Evolutionary conservation across 1,140 invertebrate genomes (phyloP), one percentile per base, ranked within the genome.

Genomic region (Pentalonia nigronervosa): DNA sequence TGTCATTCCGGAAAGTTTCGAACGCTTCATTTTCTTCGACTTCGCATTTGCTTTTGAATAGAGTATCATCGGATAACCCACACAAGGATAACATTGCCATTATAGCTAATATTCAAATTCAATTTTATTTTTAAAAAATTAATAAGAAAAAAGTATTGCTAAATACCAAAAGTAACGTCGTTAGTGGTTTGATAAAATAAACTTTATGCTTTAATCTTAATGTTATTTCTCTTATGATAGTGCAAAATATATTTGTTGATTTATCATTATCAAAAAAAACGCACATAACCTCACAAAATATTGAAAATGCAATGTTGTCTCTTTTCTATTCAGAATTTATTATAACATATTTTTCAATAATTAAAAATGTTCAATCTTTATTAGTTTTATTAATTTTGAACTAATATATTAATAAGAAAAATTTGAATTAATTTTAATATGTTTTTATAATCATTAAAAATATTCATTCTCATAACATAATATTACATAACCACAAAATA

Each of bases 1-100:
- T 93, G 48, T 93, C 48, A 93, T n/a, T 84, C 20, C 17, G 91
- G 21, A 93, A 93, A 53, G 47, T 25, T 21, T 93, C 81, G n/a
- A 41, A 93, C 0, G 91, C 91, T 86, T 93, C 91, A 7, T 93
- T 86, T 93, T 93, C 91, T 93, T 93, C 91, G 30, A 84, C n/a
- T 93, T 84, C 91, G 4, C 25, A 86, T 41, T 93, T 93, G 34
- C 81, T 93, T 21, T 93, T 93, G 81, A 93, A 93, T 17, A 93
- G 8, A 84, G 81, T 84, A 41, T 93, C 91, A 21, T 93, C 91
- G 14, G 91, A 83, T 8, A 56, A 53, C 8, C 91, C 91, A 93
- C 91, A 84, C 81, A 93, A 93, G 20, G 91, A 76, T 86, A 93
- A 86, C 91, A 93, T 93, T 1, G 91, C 91, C 91, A 93, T 93